Evolutionary conservation across 1,140 invertebrate species (phyloP), one percentile per base, ranked within the genome.

Genomic region (Dreissena rostriformis): DNA sequence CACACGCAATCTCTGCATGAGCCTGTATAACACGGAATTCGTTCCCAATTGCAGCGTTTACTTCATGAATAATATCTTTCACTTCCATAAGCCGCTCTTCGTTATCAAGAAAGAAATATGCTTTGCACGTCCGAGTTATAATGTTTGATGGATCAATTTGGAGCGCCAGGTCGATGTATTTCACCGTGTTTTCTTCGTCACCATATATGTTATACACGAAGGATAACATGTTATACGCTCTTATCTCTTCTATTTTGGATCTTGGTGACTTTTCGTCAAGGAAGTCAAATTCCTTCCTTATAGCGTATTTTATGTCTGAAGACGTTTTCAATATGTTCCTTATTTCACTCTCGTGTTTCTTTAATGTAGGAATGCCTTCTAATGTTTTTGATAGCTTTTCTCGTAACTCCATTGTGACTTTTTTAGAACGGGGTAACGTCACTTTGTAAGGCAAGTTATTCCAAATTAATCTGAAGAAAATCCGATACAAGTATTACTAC

Each of bases 1-100:
- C 66, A 24, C 53, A 77, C 26, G 75, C 75, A 10, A 39, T 77
- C 24, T 77, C 75, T 29, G 75, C 75, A 24, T 77, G 66, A 15
- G 61, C 75, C 66, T 53, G 17, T 22, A 77, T 12, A 7, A 52
- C 17, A 65, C 26, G 22, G 8, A 1, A n/a, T 26, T 17, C n/a
- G 4, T 39, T 5, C 28, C 1, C 24, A 39, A 7, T 28, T n/a
- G 26, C 14, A 26, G n/a, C 29, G 24, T 77, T 77, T 7, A 77
- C 39, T 8, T 14, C 14, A 0, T 67, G 14, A 24, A n/a, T 19
- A 15, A 67, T 15, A 1, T 65, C 26, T 7, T 67, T 67, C n/a
- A 67, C 51, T n/a, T 14, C 28, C 8, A 10, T 5, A 53, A 65
- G 67, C 2, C 29, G 53, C 63, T 77, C 55, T 12, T 77, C 15